Percentiles rank a stretch among this genome's conserved stretches.
Conservation (phyloP, 2,888 invertebrate genomes). For the Pammene aurita region DNA sequence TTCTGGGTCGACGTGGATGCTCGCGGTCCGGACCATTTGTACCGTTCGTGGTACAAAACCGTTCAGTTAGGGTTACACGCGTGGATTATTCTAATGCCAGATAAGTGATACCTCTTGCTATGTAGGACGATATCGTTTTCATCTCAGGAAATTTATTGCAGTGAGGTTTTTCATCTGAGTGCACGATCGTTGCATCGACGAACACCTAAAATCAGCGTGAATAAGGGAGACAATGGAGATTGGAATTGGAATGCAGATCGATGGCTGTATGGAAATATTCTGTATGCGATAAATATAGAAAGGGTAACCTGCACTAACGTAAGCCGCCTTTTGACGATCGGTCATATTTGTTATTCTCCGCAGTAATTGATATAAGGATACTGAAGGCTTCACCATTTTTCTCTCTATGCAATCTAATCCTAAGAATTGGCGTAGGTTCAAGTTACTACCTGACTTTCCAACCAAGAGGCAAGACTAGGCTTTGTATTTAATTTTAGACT, state of each 20-base stretch:
- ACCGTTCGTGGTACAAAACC: slow-evolving; percentile 58
- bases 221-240: slow-evolving; percentile 2
- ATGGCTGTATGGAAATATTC: neutral
- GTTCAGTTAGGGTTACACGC: slow-evolving; percentile 73
- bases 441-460: too few species aligned
- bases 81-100: slow-evolving; percentile 59
- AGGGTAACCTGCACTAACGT: neutral
- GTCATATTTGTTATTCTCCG: too few species aligned
- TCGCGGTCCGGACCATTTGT: slow-evolving; percentile 71
- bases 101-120: slow-evolving; percentile 62
- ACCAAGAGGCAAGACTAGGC: too few species aligned
- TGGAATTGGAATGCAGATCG: neutral
- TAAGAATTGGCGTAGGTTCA: too few species aligned
- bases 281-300: neutral
- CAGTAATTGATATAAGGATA: too few species aligned
- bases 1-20: slow-evolving; percentile 68
- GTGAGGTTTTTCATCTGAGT: slow-evolving; percentile 20
- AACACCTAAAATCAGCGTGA: slow-evolving; percentile 1
- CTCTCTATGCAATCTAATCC: too few species aligned
- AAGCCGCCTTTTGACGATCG: neutral
- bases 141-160: slow-evolving; percentile 38
- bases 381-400: too few species aligned
- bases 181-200: slow-evolving; percentile 6
- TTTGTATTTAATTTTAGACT: too few species aligned
- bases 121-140: slow-evolving; percentile 56